Base-by-base conservation (phyloP, 2,797 vertebrate species). In the Rhadinocentrus ornatus region DNA sequence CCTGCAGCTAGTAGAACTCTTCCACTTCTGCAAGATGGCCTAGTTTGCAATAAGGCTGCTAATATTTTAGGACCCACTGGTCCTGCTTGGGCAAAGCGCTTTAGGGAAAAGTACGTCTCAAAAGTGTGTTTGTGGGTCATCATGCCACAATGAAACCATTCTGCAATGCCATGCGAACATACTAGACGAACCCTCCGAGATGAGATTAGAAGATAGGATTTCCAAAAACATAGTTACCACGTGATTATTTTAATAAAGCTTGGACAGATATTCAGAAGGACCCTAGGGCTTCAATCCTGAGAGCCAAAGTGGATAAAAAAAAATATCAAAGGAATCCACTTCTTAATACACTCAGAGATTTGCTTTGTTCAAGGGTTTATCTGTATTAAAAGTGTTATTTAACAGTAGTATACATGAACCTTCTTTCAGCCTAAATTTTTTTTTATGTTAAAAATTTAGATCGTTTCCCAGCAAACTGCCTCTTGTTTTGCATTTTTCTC, bases 81-180 rank as follows among this genome's bases (percentile, higher is more conserved):
- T 83, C 62, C 67, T 62, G 65, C 69, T 66, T 6, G 15, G 48
- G 12, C 76, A 85, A 82, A 68, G 65, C 44, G 37, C 86, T 89
- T 82, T 76, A 74, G 78, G 75, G 77, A 71, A 69, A 85, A 77
- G 64, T 66, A 56, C 62, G 69, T 70, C 60, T 66, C 54, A 58
- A 70, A 91, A 90, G 76, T 91, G 87, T 90, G 86, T 91, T 93
- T 92, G 73, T 90, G 87, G 89, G 86, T 93, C 87, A 79, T 78
- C 53, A 29, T 69, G 84, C 57, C 74, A 78, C 73, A 73, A 48
- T 67, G 65, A 75, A 61, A 78, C 44, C 4, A 8, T 82, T 75
- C 69, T 74, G 77, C 12, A 18, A 80, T 31, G 64, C 52, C 59
- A 62, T 32, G 34, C 16, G 64, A 50, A 66, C 55, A 56, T 55